phyloP scores from a whole-genome alignment of 1,140 invertebrate species.

The Cepaea nemoralis region DNA sequence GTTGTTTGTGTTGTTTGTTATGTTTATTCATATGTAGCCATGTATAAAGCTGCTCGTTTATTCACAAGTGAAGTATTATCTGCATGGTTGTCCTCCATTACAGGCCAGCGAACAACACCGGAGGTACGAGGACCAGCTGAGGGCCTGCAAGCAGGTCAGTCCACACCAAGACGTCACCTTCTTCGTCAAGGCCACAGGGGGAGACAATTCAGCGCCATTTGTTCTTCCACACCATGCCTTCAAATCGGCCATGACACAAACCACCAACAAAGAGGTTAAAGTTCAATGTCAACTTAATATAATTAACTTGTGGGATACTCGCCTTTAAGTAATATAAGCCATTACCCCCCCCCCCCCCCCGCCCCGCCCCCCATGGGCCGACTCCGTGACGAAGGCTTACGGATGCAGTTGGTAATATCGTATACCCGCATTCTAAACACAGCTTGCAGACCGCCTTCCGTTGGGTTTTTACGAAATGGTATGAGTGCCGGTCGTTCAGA shows the following conservation, averaged over 20 bases:
- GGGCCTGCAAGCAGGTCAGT: conserved; percentile 80
- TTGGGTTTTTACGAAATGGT: too few species aligned
- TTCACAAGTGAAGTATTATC: not conserved
- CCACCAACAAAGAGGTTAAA: conserved; percentile 55
- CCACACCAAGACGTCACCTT: conserved; percentile 80
- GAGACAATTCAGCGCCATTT: conserved; percentile 71
- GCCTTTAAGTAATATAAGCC: too few species aligned
- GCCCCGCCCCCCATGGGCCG: too few species aligned
- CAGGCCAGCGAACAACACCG: conserved; percentile 83
- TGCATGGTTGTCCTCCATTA: not conserved
- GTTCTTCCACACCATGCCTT: conserved; percentile 74
- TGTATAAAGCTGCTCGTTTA: not conserved
- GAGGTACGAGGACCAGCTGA: conserved; percentile 82
- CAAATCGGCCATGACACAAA: conserved; percentile 73
- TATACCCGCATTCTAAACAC: too few species aligned
- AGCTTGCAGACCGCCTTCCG: too few species aligned
- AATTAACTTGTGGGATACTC: too few species aligned
- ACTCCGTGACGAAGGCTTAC: too few species aligned
- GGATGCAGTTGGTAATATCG: too few species aligned
- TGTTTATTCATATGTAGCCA: not conserved
- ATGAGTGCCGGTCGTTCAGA: too few species aligned
- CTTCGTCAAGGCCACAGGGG: conserved; percentile 76
- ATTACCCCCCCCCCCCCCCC: too few species aligned
- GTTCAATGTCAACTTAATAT: not conserved
- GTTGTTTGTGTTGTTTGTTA: not conserved